Conservation (phyloP, 2,113 vertebrate species). For the Rafetus swinhoei region DNA sequence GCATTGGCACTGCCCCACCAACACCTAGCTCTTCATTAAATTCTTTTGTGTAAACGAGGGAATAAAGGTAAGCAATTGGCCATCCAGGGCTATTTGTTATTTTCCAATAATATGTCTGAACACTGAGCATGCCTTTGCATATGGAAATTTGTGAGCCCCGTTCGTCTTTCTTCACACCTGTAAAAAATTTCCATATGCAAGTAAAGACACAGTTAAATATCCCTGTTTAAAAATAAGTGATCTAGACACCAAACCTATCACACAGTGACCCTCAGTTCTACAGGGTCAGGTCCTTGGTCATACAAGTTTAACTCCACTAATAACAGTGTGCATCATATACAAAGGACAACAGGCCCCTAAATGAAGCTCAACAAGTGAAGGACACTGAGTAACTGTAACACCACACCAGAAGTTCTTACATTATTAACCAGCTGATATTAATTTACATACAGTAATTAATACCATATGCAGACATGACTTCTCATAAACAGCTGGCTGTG, state of each 20-base stretch:
- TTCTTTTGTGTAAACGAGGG: too few species aligned
- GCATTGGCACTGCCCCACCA: too few species aligned
- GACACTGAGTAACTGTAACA: constrained; percentile 14
- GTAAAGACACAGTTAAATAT: neutral
- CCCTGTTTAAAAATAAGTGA: neutral
- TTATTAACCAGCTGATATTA: constrained; percentile 24
- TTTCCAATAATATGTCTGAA: too few species aligned
- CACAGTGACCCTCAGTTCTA: neutral
- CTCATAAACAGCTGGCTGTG: neutral
- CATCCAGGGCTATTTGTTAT: too few species aligned
- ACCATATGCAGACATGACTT: neutral
- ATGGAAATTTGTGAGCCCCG: too few species aligned
- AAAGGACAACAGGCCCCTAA: neutral
- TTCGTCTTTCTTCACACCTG: too few species aligned
- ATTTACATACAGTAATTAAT: neutral
- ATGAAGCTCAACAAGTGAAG: constrained; percentile 6
- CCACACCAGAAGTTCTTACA: neutral
- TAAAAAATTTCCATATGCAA: too few species aligned
- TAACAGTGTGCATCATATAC: fast-evolving
- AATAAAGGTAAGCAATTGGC: too few species aligned
- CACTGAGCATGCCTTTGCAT: too few species aligned
- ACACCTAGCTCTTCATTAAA: too few species aligned
- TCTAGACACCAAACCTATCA: neutral
- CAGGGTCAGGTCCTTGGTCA: neutral
- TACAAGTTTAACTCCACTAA: neutral